These are phyloP conservation scores for Pangasianodon hypophthalmus DNA, from an alignment of 2,113 vertebrate species.

Conservation along the genomic window DNA sequence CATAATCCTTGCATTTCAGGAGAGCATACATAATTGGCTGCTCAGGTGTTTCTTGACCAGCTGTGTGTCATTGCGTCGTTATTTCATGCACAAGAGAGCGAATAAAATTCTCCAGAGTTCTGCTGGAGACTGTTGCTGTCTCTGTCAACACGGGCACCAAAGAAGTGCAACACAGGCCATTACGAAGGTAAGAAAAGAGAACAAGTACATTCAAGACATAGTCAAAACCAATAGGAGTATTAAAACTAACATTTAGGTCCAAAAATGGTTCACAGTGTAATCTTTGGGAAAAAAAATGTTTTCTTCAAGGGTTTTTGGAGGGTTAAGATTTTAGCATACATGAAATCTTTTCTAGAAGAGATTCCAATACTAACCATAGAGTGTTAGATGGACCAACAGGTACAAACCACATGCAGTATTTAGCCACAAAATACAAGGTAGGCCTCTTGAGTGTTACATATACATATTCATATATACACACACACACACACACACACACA, in stretches of 20 bases:
- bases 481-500: too few relatives aligned
- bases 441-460: not conserved
- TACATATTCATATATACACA: too few relatives aligned
- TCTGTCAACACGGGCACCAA: not conserved
- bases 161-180: not conserved
- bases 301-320: not conserved
- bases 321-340: not conserved
- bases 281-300: not conserved
- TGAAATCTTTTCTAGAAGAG: not conserved
- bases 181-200: not conserved
- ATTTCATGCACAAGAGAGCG: conserved; percentile 15
- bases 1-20: conserved; percentile 1
- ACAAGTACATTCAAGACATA: not conserved
- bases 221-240: not conserved
- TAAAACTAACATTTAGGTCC: not conserved
- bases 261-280: not conserved
- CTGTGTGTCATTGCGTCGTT: not conserved
- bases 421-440: not conserved
- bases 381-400: not conserved
- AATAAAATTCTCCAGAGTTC: conserved; percentile 27
- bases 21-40: conserved; percentile 10
- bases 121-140: not conserved
- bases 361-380: not conserved
- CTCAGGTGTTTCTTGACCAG: conserved; percentile 32
- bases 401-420: not conserved